Base-by-base conservation (phyloP, 2,113 vertebrate species). In the Gymnarchus niloticus region DNA sequence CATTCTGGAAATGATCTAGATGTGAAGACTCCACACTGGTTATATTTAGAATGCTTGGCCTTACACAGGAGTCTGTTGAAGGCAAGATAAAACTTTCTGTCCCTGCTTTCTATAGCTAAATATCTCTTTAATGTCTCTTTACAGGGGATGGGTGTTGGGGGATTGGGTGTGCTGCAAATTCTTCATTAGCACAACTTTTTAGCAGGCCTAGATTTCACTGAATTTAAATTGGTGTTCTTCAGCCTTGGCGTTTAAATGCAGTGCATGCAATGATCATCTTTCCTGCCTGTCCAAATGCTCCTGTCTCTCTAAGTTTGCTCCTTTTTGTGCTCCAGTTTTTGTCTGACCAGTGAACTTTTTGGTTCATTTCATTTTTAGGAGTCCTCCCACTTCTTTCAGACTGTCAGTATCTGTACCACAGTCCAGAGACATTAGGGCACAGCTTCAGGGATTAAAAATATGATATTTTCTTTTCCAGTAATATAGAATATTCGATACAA, bases 201-300 rank as follows among this genome's bases (percentile, higher is more conserved):
- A 41, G 37, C 69, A 84, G 90, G 90, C 91, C 65, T 21, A 51
- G 76, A 91, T 90, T 89, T 91, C 91, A 93, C 91, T 93, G 92
- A 92, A 93, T 88, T 92, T 90, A 21, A 54, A 54, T 65, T 25
- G 14, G 88, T 90, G 90, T 91, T 91, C 87, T 93, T 95, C 93
- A 96, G 95, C 92, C 94, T 95, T 96, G 93, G 93, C 91, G 93
- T 95, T 95, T 95, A 95, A 95, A 95, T 94, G 90, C 91, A 92
- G 89, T 95, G 95, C 95, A 96, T 96, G 95, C 81, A 85, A 88
- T 91, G 90, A 85, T 88, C 91, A 89, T 93, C 83, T 86, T 81
- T 85, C 88, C 88, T 92, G 92, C 94, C 91, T 94, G 93, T 92
- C 89, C 91, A 88, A 87, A 87, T 89, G 59, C 59, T 87, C 81